Evolutionary conservation across 2,888 invertebrate genomes (phyloP).

Genomic region (Cancer borealis): DNA sequence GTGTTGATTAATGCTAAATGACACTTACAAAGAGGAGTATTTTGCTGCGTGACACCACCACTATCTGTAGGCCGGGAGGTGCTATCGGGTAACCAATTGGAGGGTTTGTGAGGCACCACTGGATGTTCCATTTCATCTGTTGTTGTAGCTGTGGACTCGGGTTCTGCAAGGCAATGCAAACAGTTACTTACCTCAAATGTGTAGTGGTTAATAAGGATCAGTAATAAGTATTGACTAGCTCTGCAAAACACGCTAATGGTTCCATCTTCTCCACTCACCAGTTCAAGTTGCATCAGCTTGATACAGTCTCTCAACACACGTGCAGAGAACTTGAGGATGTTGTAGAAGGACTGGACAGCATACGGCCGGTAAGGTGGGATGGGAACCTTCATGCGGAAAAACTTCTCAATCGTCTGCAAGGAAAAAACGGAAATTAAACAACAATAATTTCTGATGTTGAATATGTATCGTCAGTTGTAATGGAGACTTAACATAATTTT

Average conservation of each 20-base stretch:
- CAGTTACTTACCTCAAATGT: neutral
- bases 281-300: conserved; percentile 89
- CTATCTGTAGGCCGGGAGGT: conserved; percentile 93
- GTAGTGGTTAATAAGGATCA: too few relatives aligned
- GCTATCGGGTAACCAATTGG: conserved; percentile 92
- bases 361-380: conserved; percentile 95
- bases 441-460: neutral
- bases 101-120: conserved; percentile 95
- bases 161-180: conserved; percentile 62
- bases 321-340: conserved; percentile 90
- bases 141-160: conserved; percentile 69
- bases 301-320: conserved; percentile 95
- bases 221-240: too few relatives aligned
- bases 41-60: conserved; percentile 91
- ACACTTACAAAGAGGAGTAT: conserved; percentile 88
- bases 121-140: conserved; percentile 90
- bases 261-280: conserved; percentile 61
- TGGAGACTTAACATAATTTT: neutral
- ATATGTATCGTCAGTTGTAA: too few relatives aligned
- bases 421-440: neutral
- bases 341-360: conserved; percentile 91
- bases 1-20: neutral
- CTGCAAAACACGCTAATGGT: neutral
- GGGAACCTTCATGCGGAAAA: conserved; percentile 93
- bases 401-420: conserved; percentile 90